Evolutionary conservation across 2,113 vertebrate species (phyloP).

Genomic region (Bungarus multicinctus): DNA sequence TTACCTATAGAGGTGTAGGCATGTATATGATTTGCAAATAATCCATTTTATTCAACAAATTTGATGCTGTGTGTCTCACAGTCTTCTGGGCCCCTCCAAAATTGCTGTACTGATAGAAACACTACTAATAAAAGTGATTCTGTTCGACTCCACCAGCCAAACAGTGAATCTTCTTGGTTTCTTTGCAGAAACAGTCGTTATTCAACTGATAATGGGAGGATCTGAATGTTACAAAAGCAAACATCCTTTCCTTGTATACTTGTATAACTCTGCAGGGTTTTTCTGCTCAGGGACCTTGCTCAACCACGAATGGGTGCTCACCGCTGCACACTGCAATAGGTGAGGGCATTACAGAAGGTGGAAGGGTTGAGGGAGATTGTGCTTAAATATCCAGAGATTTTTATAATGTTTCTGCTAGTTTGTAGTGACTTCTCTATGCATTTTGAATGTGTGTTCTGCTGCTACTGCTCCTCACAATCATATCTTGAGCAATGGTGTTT

Average conservation of each 20-base stretch:
- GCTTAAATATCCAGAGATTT: not conserved
- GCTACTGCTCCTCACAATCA: not conserved
- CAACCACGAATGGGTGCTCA: not conserved
- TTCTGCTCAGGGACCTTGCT: not conserved
- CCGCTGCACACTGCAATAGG: not conserved
- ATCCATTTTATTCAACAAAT: not conserved
- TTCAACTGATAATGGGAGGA: not conserved
- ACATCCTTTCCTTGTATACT: not conserved
- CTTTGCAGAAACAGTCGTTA: not conserved
- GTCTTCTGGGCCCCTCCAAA: not conserved
- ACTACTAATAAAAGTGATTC: not conserved
- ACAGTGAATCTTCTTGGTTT: not conserved
- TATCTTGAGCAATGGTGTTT: not conserved
- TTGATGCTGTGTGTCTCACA: not conserved
- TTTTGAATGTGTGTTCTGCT: not conserved
- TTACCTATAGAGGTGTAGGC: not conserved
- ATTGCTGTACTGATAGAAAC: not conserved
- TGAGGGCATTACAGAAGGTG: not conserved
- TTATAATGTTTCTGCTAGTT: not conserved
- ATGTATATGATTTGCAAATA: not conserved
- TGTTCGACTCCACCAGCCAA: not conserved
- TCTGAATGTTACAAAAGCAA: accelerated
- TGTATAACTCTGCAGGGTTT: not conserved
- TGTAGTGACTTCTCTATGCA: not conserved
- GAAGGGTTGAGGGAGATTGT: not conserved